Base-by-base conservation (phyloP, 1,140 invertebrate species). In the Gryon sp. region DNA sequence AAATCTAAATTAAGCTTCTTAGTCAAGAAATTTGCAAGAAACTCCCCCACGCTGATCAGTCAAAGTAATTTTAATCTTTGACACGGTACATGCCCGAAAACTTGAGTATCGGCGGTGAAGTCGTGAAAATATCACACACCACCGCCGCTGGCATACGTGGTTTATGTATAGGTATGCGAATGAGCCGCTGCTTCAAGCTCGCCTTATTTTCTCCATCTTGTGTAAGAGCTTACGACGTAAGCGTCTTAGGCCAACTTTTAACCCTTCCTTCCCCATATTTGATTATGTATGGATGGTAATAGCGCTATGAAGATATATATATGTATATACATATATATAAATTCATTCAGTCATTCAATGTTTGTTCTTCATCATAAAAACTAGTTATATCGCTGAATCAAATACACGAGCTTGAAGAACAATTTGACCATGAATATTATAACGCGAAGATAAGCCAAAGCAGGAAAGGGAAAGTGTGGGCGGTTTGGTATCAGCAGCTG, bases 1-100 rank as follows among this genome's bases (percentile, higher is more conserved):
- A 86, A 85, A 89, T 86, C 84, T 81, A 86, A 88, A 88, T 87
- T 89, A 89, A 89, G 88, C 88, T 88, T 72, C 88, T 89, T 89
- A 88, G 78, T 82, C 73, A 80, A 83, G 84, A 89, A 88, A 88
- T 88, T 89, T 87, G 83, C 85, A 83, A 84, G 83, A 86, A 83
- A 65, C 45, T 60, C 65, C 48, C 50, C 20, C 32, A 41, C 53
- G 46, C 53, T 80, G 84, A 83, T 86, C 84, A 82, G 81, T 83
- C 75, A 70, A 88, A 87, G 85, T 88, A 88, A 89, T 88, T 89
- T 88, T 87, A 88, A 88, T 89, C 86, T 87, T 82, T 46, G 57
- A 70, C 77, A 72, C n/a, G 80, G 76, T 80, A 80, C 79, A 57
- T 62, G 63, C 28, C n/a, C 48, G 57, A 76, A 66, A 78, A 78